Percentiles rank a stretch among this genome's conserved stretches.
Evolutionary conservation across 2,888 invertebrate species (phyloP).

Genomic region (Charanyca ferruginea): DNA sequence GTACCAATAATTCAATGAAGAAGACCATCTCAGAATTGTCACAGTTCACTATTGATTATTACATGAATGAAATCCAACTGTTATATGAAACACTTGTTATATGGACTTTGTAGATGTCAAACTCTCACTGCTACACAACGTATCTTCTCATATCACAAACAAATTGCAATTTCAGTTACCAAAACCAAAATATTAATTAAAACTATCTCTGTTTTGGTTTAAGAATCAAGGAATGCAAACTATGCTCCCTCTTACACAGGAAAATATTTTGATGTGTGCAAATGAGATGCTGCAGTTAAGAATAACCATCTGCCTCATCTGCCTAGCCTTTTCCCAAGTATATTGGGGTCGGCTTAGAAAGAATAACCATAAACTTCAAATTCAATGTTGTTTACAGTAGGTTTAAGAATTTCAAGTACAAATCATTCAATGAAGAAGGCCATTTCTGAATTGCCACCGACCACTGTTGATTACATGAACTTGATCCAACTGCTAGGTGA

Average conservation of each 20-base stretch:
- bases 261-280: too few species aligned
- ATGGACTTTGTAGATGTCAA: background rate
- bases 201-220: too few species aligned
- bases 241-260: too few species aligned
- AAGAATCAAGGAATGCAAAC: too few species aligned
- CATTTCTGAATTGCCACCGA: background rate
- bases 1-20: background rate
- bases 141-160: slow-evolving; percentile 1
- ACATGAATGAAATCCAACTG: background rate
- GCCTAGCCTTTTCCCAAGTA: too few species aligned
- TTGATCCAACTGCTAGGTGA: background rate
- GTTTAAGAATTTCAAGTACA: too few species aligned
- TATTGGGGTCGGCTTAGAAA: too few species aligned
- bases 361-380: background rate
- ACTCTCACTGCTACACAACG: background rate
- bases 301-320: too few species aligned
- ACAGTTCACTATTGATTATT: background rate
- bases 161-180: slow-evolving; percentile 16
- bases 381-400: too few species aligned
- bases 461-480: background rate
- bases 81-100: background rate
- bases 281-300: too few species aligned
- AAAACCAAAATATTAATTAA: too few species aligned
- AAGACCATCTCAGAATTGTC: background rate
- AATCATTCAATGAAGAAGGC: background rate